Base-by-base conservation (phyloP, 2,888 invertebrate species). In the Lomographa bimaculata region DNA sequence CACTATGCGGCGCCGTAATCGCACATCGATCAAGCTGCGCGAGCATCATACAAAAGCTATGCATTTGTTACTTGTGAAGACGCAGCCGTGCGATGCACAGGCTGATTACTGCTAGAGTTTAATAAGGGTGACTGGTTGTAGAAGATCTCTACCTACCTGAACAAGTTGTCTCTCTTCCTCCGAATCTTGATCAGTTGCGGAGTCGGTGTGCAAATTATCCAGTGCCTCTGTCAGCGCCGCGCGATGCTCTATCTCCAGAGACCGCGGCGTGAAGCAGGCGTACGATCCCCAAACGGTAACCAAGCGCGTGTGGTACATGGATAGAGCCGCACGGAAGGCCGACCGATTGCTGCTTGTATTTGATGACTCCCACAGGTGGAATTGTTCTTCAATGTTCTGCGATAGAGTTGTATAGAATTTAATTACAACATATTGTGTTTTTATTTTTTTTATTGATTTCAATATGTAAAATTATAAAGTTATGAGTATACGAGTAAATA, bases 241-340 rank as follows among this genome's bases (percentile, higher is more conserved):
- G 8, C 5, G 7, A 21, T 51, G 49, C 25, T 38, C 45, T 8
- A 18, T 8, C 6, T 19, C 35, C 18, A 43, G 27, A 5, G 8
- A 17, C 17, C 9, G 25, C 23, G 48, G 44, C n/a, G 46, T 44
- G 28, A 33, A 5, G 16, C 42, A 27, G 9, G 28, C 24, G 27
- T 21, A 18, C 30, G 23, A 16, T 5, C 41, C 34, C 27, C 24
- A 23, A 26, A 32, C 43, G 23, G 9, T 77, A 73, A n/a, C 4
- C 48, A 53, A 42, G 7, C 28, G 37, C 9, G 24, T 23, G 30
- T 25, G 18, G 40, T 52, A 55, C 12, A 5, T 9, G 18, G 33
- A 12, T 5, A 29, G n/a, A 0, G 55, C 50, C 4, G 35, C 40
- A 14, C 46, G 42, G 17, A 30, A 33, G 8, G 50, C 50, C 1